Percentiles rank a stretch among this genome's conserved stretches.
Conservation (phyloP, 2,888 invertebrate species). For the Dolomedes plantarius region DNA sequence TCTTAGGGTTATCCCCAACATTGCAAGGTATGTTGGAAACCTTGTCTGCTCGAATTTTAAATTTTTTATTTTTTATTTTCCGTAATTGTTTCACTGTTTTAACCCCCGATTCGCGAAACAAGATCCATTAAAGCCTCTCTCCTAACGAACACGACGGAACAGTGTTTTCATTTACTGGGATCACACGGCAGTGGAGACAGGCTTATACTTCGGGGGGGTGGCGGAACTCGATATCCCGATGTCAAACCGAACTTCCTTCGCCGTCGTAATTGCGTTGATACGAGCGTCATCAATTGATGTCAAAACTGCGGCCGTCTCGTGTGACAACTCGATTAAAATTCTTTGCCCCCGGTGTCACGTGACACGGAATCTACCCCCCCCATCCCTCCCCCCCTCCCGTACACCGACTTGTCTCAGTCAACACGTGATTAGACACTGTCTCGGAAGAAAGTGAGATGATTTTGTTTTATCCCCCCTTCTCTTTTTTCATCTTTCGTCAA, state of each 20-base stretch:
- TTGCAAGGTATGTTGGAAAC: too few relatives aligned
- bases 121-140: neutral
- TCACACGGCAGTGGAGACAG: neutral
- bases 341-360: conserved; percentile 37
- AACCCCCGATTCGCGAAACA: neutral
- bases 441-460: neutral
- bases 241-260: conserved; percentile 19
- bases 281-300: conserved; percentile 50
- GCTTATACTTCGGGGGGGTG: neutral
- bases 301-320: conserved; percentile 21
- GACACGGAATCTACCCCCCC: conserved; percentile 18
- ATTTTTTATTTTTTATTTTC: too few relatives aligned
- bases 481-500: neutral
- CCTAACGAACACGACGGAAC: neutral
- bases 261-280: conserved; percentile 54
- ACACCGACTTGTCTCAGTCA: conserved; percentile 3
- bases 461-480: neutral
- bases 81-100: too few relatives aligned
- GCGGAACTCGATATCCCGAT: conserved; percentile 18
- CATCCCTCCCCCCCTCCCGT: neutral
- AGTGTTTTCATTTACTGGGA: neutral
- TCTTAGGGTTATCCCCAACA: too few relatives aligned
- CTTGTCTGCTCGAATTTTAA: too few relatives aligned
- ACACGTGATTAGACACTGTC: conserved; percentile 14
- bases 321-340: conserved; percentile 68